These are phyloP conservation scores for Pelosia muscerda DNA, from an alignment of 2,888 invertebrate species.

Conservation along the genomic window DNA sequence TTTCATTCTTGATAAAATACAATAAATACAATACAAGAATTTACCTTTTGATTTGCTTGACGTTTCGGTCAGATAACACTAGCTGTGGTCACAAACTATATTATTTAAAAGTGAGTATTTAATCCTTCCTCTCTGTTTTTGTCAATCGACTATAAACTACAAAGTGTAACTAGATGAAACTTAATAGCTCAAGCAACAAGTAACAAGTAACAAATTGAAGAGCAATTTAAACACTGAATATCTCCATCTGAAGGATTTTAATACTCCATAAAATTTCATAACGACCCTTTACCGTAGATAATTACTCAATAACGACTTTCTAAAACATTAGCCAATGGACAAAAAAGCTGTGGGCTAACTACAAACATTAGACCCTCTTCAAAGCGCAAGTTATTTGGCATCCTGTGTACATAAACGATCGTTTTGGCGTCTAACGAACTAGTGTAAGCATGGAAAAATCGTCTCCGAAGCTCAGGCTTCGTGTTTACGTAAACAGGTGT, in stretches of 20 bases:
- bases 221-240: conserved; percentile 22
- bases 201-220: conserved; percentile 30
- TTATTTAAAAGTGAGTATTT: too few relatives aligned
- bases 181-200: conserved; percentile 42
- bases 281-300: conserved; percentile 35
- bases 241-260: conserved; percentile 32
- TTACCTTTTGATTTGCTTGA: too few relatives aligned
- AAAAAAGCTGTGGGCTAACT: conserved; percentile 48
- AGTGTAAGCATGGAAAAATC: conserved; percentile 65
- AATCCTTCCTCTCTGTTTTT: conserved; percentile 27
- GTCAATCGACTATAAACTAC: conserved; percentile 36
- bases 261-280: conserved; percentile 38
- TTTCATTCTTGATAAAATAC: too few relatives aligned
- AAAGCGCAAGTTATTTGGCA: conserved; percentile 47
- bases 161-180: conserved; percentile 38
- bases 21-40: too few relatives aligned
- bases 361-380: conserved; percentile 55
- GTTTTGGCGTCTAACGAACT: conserved; percentile 55
- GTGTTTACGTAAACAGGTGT: conserved; percentile 84
- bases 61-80: too few relatives aligned
- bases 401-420: conserved; percentile 53
- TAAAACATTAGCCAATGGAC: conserved; percentile 47
- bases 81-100: too few relatives aligned
- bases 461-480: conserved; percentile 73
- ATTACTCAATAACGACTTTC: conserved; percentile 51